These are phyloP conservation scores for Scolopax rusticola DNA, from an alignment of 2,797 vertebrate genomes.

Conservation along the genomic window DNA sequence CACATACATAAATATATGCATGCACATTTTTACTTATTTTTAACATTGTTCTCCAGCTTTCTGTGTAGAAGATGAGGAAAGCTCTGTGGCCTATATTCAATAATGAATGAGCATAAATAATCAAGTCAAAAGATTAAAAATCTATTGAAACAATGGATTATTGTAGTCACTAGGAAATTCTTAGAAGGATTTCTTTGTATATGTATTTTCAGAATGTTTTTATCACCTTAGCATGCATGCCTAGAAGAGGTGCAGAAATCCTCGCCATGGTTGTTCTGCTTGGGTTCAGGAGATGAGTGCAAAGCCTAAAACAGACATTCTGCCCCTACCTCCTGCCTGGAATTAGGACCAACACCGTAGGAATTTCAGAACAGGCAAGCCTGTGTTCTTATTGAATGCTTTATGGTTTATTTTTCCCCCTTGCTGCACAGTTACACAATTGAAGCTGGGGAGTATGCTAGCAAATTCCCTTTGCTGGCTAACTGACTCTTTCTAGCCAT, in stretches of 20 bases:
- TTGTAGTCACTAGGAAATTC: not conserved
- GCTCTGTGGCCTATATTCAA: not conserved
- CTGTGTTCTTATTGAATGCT: not conserved
- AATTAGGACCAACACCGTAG: not conserved
- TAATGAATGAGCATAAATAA: not conserved
- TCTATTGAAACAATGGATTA: not conserved
- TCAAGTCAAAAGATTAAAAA: not conserved
- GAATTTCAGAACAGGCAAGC: not conserved
- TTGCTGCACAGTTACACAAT: accelerated
- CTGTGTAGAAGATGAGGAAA: not conserved
- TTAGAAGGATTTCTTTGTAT: not conserved
- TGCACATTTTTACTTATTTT: not conserved
- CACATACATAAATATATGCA: not conserved
- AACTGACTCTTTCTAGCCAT: not conserved
- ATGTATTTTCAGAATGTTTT: not conserved
- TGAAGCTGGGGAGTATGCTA: not conserved
- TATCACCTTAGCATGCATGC: not conserved
- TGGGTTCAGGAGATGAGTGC: not conserved
- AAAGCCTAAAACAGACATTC: not conserved
- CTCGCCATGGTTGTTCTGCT: not conserved
- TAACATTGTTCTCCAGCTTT: not conserved
- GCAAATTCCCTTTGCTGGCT: not conserved
- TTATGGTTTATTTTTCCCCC: not conserved
- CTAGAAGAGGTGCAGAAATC: not conserved
- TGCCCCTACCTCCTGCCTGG: not conserved